Evolutionary conservation across 2,888 invertebrate genomes (phyloP), one percentile per base, ranked within the genome.

Genomic region (Heliconius sara): DNA sequence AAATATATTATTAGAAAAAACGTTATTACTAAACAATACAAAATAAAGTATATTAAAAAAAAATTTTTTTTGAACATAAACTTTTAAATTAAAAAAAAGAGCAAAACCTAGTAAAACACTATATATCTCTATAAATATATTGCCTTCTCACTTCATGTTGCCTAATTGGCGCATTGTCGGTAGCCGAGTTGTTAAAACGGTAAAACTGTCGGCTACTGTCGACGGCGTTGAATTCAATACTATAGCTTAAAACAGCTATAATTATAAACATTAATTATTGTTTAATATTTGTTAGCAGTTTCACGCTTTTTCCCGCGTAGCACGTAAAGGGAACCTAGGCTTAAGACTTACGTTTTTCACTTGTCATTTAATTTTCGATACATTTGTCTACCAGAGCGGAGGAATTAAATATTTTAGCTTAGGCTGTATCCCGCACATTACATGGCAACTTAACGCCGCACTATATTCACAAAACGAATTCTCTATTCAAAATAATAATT

Each of bases 101-200:
- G 6, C 34, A 4, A 6, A 34, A 47, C 70, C 0, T 34, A 34
- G 7, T 34, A 9, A 60, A 22, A 25, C 4, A 4, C 25, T 25
- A 65, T 13, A 57, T 2, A 13, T 34, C 27, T 34, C 27, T 27
- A 19, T 34, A 52, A n/a, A 12, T 43, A 63, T 39, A 43, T 75
- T 22, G 27, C 27, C 2, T 75, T 39, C 43, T 65, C 75, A 75
- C 75, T 75, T 60, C 34, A 34, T 65, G 75, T 75, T 65, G 65
- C 65, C 75, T 75, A 75, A 75, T 75, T 75, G 75, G 75, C 65
- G 63, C 39, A 75, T 75, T 75, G 75, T 75, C 65, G 75, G 75
- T 65, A 27, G 73, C 73, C 10, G 25, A 75, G 75, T 75, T 75
- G 75, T 75, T 75, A 75, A 65, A 75, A 75, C 75, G 75, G 75